Conservation (phyloP, 2,797 vertebrate species). For the Enteromius unitaeniatus region DNA sequence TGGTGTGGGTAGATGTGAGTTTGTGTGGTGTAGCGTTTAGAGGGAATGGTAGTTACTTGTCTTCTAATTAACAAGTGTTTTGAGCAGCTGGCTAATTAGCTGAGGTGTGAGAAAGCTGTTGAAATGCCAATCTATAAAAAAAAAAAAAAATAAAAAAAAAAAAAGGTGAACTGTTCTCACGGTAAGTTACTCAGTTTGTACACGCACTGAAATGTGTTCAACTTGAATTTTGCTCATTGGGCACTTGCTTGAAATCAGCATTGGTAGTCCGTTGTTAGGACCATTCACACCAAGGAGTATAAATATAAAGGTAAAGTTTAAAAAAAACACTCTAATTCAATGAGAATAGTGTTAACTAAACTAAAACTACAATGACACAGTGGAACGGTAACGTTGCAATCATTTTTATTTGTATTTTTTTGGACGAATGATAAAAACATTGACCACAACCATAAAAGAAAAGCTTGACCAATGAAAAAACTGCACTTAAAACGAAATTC, state of each 20-base stretch:
- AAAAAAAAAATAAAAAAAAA: conserved; percentile 54
- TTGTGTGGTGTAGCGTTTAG: conserved; percentile 60
- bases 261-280: not conserved
- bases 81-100: conserved; percentile 75
- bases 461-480: not conserved
- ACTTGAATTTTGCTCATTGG: not conserved
- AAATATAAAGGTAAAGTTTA: not conserved
- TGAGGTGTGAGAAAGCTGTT: conserved; percentile 67
- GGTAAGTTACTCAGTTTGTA: not conserved
- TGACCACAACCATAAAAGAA: not conserved
- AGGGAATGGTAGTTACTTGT: conserved; percentile 64
- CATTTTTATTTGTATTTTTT: not conserved
- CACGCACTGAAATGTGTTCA: conserved; percentile 1
- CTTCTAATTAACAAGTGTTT: conserved; percentile 75
- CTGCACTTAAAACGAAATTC: not conserved
- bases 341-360: not conserved
- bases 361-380: not conserved
- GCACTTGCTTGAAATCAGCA: not conserved
- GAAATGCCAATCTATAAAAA: conserved; percentile 68
- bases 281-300: not conserved
- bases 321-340: not conserved
- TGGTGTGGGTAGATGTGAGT: conserved; percentile 41
- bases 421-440: not conserved
- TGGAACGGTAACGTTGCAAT: not conserved
- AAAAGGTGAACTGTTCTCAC: conserved; percentile 58